phyloP scores from a whole-genome alignment of 2,113 vertebrate species.

The Pipa parva region DNA sequence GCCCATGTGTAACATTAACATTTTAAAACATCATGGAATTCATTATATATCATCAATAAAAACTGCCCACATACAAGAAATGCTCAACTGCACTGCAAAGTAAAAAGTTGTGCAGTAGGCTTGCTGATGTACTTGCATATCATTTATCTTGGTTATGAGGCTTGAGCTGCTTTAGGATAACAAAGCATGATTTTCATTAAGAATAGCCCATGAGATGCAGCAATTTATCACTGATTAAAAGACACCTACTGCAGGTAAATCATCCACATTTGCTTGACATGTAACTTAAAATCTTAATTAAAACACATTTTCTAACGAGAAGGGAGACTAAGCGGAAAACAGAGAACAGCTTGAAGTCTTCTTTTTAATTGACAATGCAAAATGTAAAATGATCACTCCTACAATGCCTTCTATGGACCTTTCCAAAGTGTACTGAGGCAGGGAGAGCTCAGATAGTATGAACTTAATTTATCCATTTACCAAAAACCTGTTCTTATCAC shows the following conservation, averaged over 20 bases:
- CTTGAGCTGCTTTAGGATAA: background rate
- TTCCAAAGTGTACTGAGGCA: background rate
- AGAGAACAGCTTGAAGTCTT: background rate
- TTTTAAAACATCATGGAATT: no score
- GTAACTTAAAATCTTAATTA: constrained; percentile 2
- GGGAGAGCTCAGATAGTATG: background rate
- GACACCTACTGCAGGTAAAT: constrained; percentile 3
- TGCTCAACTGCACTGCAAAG: no score
- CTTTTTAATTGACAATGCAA: background rate
- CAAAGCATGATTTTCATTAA: background rate
- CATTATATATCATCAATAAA: no score
- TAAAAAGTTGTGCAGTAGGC: no score
- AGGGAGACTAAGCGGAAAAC: background rate
- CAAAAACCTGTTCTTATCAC: background rate
- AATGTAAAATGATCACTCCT: background rate
- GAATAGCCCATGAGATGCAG: background rate
- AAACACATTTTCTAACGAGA: background rate
- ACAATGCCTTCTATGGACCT: background rate
- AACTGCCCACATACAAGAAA: no score
- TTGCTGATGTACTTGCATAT: no score
- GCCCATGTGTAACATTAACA: no score
- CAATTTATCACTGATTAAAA: background rate
- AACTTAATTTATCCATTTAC: background rate
- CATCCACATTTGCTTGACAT: background rate
- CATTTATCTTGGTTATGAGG: background rate